Evolutionary conservation across 2,113 vertebrate genomes (phyloP).

Genomic region (Balaenoptera acutorostrata): DNA sequence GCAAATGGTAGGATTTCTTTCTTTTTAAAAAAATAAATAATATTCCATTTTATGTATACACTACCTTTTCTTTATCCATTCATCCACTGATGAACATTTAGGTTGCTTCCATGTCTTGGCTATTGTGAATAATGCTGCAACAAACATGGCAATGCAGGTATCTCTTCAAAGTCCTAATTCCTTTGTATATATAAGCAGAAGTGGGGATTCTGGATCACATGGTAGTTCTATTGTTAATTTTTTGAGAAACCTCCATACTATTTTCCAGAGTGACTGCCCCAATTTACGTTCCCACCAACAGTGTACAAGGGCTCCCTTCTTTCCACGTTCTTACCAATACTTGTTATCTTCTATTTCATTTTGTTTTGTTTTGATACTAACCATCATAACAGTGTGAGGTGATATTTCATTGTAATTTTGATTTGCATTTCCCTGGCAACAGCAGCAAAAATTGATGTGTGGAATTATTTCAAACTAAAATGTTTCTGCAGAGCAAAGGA

Average conservation of each 20-base stretch:
- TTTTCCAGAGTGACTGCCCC: neutral
- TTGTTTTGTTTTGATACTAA: neutral
- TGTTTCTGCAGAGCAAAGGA: neutral
- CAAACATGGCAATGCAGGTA: neutral
- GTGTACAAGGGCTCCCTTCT: neutral
- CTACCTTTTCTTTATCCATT: neutral
- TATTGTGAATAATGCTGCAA: neutral
- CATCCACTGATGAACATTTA: neutral
- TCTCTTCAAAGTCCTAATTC: neutral
- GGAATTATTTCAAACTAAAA: neutral
- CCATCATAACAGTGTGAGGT: neutral
- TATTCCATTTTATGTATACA: neutral
- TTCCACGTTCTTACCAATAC: neutral
- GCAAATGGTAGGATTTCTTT: neutral
- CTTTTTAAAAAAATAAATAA: neutral
- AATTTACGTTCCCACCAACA: neutral
- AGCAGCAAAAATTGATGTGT: neutral
- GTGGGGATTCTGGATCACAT: neutral
- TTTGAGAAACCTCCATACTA: neutral
- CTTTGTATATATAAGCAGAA: neutral
- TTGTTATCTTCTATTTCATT: neutral
- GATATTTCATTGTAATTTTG: neutral
- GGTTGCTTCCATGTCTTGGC: neutral
- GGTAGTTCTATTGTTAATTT: neutral
- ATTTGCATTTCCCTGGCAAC: neutral